Conservation (phyloP, 2,797 vertebrate species). For the Crocidura indochinensis region DNA sequence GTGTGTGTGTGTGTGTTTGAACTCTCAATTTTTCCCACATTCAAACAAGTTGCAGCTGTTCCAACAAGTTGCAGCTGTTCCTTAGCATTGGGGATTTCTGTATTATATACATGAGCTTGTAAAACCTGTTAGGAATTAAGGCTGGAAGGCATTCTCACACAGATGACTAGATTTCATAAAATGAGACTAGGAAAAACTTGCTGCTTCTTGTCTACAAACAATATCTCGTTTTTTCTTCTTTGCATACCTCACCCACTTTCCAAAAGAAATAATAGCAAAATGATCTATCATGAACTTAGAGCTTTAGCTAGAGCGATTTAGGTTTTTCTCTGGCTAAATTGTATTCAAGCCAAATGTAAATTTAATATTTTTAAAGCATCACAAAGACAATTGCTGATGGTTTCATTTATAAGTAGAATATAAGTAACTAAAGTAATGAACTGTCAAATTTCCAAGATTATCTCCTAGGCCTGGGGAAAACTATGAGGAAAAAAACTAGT, state of each 20-base stretch:
- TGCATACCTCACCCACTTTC: not conserved
- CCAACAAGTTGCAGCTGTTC: not conserved
- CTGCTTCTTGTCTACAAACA: not conserved
- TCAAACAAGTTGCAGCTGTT: not conserved
- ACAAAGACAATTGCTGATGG: too few species aligned
- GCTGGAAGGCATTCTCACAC: not conserved
- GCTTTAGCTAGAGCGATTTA: too few species aligned
- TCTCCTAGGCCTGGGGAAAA: too few species aligned
- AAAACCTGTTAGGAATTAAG: not conserved
- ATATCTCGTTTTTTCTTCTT: not conserved
- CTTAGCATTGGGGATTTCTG: not conserved
- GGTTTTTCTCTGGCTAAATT: too few species aligned
- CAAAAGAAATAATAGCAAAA: slow-evolving; percentile 1
- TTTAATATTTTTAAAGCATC: too few species aligned
- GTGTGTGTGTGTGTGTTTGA: too few species aligned
- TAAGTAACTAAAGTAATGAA: too few species aligned
- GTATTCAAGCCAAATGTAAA: too few species aligned
- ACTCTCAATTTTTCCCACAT: not conserved
- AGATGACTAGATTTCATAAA: slow-evolving; percentile 17
- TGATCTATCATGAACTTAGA: not conserved
- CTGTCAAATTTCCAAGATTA: too few species aligned
- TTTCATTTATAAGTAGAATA: too few species aligned
- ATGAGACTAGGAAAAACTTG: not conserved
- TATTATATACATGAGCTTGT: not conserved
- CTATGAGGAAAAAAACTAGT: too few species aligned